Evolutionary conservation across 2,113 vertebrate genomes (phyloP), one percentile per base, ranked within the genome.

Genomic region (Myanophis thanlyinensis): DNA sequence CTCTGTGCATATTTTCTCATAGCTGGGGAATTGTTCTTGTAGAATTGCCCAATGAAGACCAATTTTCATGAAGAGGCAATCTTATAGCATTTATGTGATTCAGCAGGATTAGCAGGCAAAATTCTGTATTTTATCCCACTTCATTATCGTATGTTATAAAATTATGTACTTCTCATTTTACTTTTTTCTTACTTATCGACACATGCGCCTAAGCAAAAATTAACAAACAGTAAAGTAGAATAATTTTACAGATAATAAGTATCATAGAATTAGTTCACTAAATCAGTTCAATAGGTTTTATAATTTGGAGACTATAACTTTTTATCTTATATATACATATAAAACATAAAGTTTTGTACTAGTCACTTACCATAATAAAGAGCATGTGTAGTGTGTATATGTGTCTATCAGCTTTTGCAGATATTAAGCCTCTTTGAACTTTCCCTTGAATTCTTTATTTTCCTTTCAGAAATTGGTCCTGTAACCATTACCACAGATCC

Each of bases 401-500:
- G 73, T 40, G 15, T 80, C 6, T 80, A 9, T 80, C 35, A 40
- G 18, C 7, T 44, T 40, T 53, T 48, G 30, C 91, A 92, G 2
- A 5, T 2, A 44, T 35, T 67, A 40, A 2, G 11, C 73, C 15
- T 15, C 12, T 56, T 53, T 35, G 30, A 44, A 46, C 47, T 87
- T 12, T 73, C 1, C 35, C 27, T 88, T 88, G 46, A 0, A 62
- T 5, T 2, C 2, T 44, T 62, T 85, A 52, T 91, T 94, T 92
- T 56, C 46, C 91, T 97, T 96, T 84, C 98, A 99, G 99, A 99
- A 97, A 99, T 99, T 93, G 99, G 99, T 48, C 99, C 99, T 0
- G 98, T 99, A 94, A 99, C 99, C 15, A 98, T 99, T 97, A 99
- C 99, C 92, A 99, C 99, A 92, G 99, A 99, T 97, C 99, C 99